Percentiles rank a stretch among this genome's conserved stretches.
Evolutionary conservation across 2,888 invertebrate species (phyloP).

Genomic region (Keiferia lycopersicella): DNA sequence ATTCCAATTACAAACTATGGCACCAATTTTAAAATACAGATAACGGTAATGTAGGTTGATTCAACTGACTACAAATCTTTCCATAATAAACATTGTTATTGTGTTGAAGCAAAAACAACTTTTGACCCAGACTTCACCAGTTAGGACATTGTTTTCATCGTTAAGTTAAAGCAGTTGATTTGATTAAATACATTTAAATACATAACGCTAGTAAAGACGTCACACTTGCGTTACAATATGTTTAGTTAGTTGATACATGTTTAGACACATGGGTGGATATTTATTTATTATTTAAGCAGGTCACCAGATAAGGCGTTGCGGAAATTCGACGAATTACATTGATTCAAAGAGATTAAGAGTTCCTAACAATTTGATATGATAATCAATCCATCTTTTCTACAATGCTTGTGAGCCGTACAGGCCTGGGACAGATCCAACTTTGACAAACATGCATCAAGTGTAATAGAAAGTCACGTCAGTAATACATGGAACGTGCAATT

Average conservation of each 20-base stretch:
- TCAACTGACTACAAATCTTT: constrained; percentile 12
- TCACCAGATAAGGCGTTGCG: constrained; percentile 7
- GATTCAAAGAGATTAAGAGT: constrained; percentile 33
- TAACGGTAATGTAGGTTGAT: constrained; percentile 29
- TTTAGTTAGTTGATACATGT: constrained; percentile 12
- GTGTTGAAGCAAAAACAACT: constrained; percentile 29
- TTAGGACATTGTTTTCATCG: constrained; percentile 49
- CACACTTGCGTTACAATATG: constrained; percentile 7
- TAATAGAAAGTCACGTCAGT: constrained; percentile 37
- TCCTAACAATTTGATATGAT: constrained; percentile 59
- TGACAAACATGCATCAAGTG: constrained; percentile 27
- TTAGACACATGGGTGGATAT: constrained; percentile 13
- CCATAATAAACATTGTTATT: constrained; percentile 16
- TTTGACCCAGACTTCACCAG: constrained; percentile 42
- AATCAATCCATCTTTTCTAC: constrained; percentile 28
- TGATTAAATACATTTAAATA: constrained; percentile 15
- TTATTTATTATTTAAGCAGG: constrained; percentile 13
- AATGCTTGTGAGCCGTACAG: constrained; percentile 19
- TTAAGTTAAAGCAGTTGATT: constrained; percentile 13
- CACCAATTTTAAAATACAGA: constrained; percentile 51
- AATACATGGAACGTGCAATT: constrained; percentile 52
- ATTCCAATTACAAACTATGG: constrained; percentile 46
- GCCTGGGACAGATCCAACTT: constrained; percentile 11
- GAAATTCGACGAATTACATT: constrained; percentile 41
- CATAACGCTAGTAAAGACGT: constrained; percentile 7